A percentile compares a stretch with the other conserved stretches of the same genome.
phyloP scores from a whole-genome alignment of 2,888 invertebrate species.

The Boloria selene region DNA sequence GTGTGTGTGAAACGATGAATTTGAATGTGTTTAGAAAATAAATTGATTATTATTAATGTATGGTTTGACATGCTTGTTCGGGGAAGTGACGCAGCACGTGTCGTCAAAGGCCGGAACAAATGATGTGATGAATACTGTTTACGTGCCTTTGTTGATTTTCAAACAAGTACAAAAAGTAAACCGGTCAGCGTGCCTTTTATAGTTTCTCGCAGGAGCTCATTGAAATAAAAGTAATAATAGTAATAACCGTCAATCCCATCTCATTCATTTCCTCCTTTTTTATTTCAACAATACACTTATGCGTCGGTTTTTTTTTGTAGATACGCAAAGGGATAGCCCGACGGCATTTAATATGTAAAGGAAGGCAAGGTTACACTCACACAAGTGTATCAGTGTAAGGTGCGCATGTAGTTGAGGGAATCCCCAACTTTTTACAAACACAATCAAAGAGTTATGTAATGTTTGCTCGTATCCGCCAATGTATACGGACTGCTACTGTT shows the following conservation, averaged over 20 bases:
- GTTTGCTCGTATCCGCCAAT: conserved; percentile 78
- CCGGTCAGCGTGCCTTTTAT: conserved; percentile 77
- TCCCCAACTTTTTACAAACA: conserved; percentile 83
- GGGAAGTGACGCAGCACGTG: conserved; percentile 51
- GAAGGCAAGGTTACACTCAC: conserved; percentile 81
- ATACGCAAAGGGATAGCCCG: conserved; percentile 81
- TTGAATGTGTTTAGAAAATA: neutral
- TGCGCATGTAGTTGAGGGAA: conserved; percentile 79
- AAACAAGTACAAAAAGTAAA: conserved; percentile 76
- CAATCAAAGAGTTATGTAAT: conserved; percentile 83
- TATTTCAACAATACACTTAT: conserved; percentile 75
- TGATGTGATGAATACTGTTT: conserved; percentile 74
- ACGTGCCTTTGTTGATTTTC: conserved; percentile 78
- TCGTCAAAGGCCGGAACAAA: conserved; percentile 64
- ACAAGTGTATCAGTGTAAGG: conserved; percentile 69
- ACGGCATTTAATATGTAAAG: conserved; percentile 81
- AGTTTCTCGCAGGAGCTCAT: conserved; percentile 72
- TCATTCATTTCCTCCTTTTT: conserved; percentile 75
- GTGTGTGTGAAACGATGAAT: too few relatives aligned
- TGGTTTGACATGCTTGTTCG: conserved; percentile 1
- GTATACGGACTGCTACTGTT: conserved; percentile 68
- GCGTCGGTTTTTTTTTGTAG: conserved; percentile 70
- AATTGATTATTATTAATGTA: neutral
- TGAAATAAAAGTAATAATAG: conserved; percentile 77
- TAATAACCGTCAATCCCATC: conserved; percentile 76